Evolutionary conservation across 2,888 invertebrate species (phyloP).

Genomic region (Pharmacophagus antenor): DNA sequence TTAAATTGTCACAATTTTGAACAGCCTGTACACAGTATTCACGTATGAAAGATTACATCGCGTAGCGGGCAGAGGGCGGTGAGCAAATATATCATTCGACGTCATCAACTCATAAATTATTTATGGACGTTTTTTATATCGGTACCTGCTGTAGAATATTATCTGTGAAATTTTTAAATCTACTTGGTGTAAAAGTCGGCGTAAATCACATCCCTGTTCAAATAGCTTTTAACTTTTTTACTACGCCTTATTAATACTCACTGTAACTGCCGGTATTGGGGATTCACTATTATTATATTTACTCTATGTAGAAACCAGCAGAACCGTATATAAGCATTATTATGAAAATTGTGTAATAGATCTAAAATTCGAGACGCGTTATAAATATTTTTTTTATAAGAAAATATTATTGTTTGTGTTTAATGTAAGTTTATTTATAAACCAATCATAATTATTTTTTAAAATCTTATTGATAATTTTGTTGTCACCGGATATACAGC

Average conservation of each 20-base stretch:
- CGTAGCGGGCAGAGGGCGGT: constrained; percentile 46
- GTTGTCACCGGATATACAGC: too few relatives aligned
- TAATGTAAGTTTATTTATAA: too few relatives aligned
- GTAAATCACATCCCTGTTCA: background rate
- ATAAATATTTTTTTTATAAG: too few relatives aligned
- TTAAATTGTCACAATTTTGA: constrained; percentile 3
- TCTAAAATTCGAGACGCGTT: too few relatives aligned
- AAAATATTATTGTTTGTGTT: too few relatives aligned
- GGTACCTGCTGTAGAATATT: constrained; percentile 36
- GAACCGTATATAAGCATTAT: too few relatives aligned
- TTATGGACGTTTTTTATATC: constrained; percentile 41
- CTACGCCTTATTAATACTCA: background rate
- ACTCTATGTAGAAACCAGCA: too few relatives aligned
- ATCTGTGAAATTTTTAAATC: constrained; percentile 31
- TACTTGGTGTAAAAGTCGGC: constrained; percentile 2
- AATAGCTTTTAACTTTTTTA: background rate
- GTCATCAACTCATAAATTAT: constrained; percentile 67
- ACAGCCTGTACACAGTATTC: constrained; percentile 42
- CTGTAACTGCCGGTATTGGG: too few relatives aligned
- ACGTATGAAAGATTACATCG: constrained; percentile 51
- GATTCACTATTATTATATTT: too few relatives aligned
- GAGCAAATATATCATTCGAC: constrained; percentile 60
- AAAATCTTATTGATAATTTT: too few relatives aligned
- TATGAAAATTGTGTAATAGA: too few relatives aligned
- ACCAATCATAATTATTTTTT: too few relatives aligned